A percentile compares a stretch with the other conserved stretches of the same genome.
Evolutionary conservation across 2,113 vertebrate species (phyloP).

Genomic region (Pedetes capensis): DNA sequence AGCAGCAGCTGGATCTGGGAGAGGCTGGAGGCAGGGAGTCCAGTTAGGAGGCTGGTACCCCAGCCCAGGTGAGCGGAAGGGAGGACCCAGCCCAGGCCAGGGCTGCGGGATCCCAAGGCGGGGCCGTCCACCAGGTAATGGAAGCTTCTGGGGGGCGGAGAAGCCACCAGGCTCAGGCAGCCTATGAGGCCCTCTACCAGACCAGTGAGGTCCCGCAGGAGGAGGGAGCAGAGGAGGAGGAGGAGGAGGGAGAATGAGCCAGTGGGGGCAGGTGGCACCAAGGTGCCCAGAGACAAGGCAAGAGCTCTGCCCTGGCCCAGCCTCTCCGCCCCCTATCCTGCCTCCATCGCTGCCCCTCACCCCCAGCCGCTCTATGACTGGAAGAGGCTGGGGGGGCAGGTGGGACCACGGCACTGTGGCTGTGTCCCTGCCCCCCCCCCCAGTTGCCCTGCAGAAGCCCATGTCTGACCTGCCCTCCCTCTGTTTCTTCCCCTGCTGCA

Average conservation of each 20-base stretch:
- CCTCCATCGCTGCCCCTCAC: constrained; percentile 48
- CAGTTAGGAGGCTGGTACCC: constrained; percentile 58
- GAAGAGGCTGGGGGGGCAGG: neutral
- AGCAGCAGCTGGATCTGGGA: constrained; percentile 67
- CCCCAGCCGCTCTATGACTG: constrained; percentile 20
- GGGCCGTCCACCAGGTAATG: neutral
- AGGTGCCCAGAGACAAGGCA: neutral
- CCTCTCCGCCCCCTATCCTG: neutral
- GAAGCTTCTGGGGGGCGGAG: neutral
- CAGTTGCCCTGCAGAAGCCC: neutral
- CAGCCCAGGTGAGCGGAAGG: constrained; percentile 64
- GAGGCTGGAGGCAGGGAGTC: constrained; percentile 73
- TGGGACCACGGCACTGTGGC: neutral
- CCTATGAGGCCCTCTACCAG: neutral
- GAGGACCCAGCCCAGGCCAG: constrained; percentile 20
- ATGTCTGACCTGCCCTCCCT: constrained; percentile 34
- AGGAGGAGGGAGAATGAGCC: neutral
- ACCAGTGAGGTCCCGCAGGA: neutral
- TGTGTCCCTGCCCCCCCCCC: neutral
- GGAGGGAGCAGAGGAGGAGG: neutral
- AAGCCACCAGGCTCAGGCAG: neutral
- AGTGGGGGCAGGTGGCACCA: neutral
- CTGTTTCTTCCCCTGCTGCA: constrained; percentile 65
- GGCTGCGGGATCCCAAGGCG: constrained; percentile 29
- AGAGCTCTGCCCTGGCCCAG: neutral